Evolutionary conservation across 2,888 invertebrate species (phyloP).

Genomic region (Ethmia dodecea): DNA sequence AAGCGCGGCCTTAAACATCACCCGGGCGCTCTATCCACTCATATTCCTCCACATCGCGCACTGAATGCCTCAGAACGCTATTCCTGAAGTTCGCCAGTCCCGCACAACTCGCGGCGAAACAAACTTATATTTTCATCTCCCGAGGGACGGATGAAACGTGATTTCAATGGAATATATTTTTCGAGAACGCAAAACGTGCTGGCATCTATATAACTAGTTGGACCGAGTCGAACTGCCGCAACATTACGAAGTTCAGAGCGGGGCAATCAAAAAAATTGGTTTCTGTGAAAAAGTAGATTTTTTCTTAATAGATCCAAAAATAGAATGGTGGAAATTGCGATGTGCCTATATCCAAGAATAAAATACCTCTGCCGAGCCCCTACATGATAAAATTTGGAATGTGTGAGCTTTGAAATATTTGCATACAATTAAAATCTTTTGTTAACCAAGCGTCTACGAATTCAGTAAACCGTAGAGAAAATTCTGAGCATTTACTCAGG

Average conservation of each 20-base stretch:
- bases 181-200: slow-evolving; percentile 3
- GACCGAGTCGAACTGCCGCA: slow-evolving; percentile 24
- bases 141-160: background rate
- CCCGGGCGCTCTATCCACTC: slow-evolving; percentile 32
- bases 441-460: no score
- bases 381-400: no score
- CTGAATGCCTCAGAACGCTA: slow-evolving; percentile 38
- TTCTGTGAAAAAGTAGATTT: no score
- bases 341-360: no score
- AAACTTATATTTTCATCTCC: slow-evolving; percentile 12
- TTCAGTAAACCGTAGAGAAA: no score
- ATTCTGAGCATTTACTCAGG: no score
- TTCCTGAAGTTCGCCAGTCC: slow-evolving; percentile 31
- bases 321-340: no score
- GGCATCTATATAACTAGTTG: slow-evolving; percentile 33
- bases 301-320: no score
- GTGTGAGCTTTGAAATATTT: no score
- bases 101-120: slow-evolving; percentile 24
- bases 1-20: slow-evolving; percentile 22
- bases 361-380: no score
- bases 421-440: no score
- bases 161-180: background rate
- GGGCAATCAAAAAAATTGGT: no score
- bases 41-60: slow-evolving; percentile 33
- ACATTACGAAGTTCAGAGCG: background rate